Conservation (phyloP, 2,797 vertebrate species). For the Champsocephalus gunnari region DNA sequence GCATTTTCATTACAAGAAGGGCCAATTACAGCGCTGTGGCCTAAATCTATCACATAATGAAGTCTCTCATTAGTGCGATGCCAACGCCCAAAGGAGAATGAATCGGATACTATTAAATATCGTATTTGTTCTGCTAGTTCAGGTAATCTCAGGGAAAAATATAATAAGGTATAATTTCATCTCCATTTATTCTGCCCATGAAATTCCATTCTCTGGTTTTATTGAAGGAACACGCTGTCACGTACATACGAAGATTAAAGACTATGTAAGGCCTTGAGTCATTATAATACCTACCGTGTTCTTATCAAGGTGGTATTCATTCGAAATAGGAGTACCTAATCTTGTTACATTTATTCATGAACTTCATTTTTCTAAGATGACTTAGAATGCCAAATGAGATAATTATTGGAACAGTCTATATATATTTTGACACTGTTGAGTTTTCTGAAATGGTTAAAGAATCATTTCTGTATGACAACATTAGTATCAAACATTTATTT, state of each 20-base stretch:
- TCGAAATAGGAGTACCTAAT: slow-evolving; percentile 30
- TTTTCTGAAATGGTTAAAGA: neutral
- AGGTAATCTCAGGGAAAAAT: slow-evolving; percentile 63
- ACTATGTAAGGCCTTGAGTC: slow-evolving; percentile 32
- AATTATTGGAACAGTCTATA: slow-evolving; percentile 14
- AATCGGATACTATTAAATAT: slow-evolving; percentile 62
- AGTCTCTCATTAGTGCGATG: slow-evolving; percentile 38
- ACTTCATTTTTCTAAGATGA: neutral
- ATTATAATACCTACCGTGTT: slow-evolving; percentile 27
- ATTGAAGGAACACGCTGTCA: slow-evolving; percentile 37
- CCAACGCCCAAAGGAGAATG: slow-evolving; percentile 49
- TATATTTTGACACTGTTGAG: neutral
- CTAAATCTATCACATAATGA: slow-evolving; percentile 47
- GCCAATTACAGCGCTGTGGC: slow-evolving; percentile 25
- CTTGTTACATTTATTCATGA: slow-evolving; percentile 37
- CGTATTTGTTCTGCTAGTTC: slow-evolving; percentile 65
- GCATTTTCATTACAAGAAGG: slow-evolving; percentile 41
- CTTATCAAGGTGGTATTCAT: slow-evolving; percentile 32
- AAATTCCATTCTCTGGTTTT: slow-evolving; percentile 41
- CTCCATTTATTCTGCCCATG: slow-evolving; percentile 51
- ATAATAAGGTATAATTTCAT: slow-evolving; percentile 60
- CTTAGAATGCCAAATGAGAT: slow-evolving; percentile 18
- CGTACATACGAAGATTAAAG: slow-evolving; percentile 42
- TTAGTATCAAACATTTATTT: neutral
- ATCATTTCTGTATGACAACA: slow-evolving; percentile 16